Conservation (phyloP, 2,113 vertebrate genomes). For the Lethenteron reissneri region DNA sequence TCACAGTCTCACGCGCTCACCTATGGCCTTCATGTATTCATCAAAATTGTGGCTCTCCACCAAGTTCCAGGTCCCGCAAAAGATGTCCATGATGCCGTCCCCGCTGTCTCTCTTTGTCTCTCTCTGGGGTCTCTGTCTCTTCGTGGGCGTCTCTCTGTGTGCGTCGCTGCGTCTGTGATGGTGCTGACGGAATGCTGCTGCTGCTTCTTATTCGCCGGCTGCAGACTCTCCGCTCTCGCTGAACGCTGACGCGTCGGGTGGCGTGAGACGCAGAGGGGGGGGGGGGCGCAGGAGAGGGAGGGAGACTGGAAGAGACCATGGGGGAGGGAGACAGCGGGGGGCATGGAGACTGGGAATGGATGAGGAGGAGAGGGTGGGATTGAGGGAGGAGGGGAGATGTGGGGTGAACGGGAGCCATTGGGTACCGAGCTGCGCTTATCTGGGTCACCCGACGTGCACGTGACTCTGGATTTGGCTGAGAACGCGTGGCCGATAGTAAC, state of each 20-base stretch:
- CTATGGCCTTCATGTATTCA: constrained; percentile 68
- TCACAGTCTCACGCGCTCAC: constrained; percentile 24
- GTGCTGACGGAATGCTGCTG: neutral
- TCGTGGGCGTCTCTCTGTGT: neutral
- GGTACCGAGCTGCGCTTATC: too few species aligned
- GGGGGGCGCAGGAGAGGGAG: neutral
- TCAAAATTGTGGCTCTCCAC: constrained; percentile 71
- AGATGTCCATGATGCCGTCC: constrained; percentile 54
- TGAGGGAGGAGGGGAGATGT: neutral
- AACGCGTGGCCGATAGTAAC: too few species aligned
- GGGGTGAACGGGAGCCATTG: neutral
- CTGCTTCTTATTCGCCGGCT: neutral
- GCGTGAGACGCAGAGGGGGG: neutral
- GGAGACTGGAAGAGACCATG: neutral
- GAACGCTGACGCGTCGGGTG: neutral
- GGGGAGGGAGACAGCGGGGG: neutral
- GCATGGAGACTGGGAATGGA: neutral
- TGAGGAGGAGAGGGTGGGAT: neutral
- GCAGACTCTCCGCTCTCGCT: neutral
- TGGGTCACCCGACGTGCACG: too few species aligned
- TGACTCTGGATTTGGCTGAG: too few species aligned
- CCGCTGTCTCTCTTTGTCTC: neutral
- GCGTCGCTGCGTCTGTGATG: neutral
- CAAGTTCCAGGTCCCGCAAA: constrained; percentile 76
- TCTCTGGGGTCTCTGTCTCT: neutral